A percentile compares a stretch with the other conserved stretches of the same genome.
phyloP scores from a whole-genome alignment of 92 coral and sea anemone species.

The Phenganax stokvisi region DNA sequence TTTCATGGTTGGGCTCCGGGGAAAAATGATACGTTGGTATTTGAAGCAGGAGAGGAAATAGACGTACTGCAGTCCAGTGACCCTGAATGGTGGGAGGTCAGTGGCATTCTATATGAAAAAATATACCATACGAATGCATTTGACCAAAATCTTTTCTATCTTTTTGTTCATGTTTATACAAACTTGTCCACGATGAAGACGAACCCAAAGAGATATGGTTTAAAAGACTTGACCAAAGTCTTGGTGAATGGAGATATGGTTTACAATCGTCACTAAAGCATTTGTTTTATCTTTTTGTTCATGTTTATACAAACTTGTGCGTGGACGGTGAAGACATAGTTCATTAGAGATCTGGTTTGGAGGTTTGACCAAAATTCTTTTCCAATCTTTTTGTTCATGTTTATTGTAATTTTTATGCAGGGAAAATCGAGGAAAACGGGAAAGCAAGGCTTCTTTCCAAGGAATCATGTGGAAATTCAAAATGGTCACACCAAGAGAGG shows the following conservation, averaged over 20 bases:
- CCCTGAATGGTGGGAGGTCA: slow-evolving; percentile 99
- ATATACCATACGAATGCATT: neutral
- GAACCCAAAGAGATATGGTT: no score
- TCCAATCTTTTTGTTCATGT: neutral
- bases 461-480: slow-evolving; percentile 57
- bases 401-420: slow-evolving; percentile 41
- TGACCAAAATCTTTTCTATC: neutral
- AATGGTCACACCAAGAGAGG: neutral
- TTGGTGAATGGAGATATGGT: no score
- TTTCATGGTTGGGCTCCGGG: slow-evolving; percentile 94
- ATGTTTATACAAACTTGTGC: no score
- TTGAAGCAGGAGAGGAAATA: slow-evolving; percentile 75
- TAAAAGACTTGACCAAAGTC: no score
- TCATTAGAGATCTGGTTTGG: neutral
- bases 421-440: slow-evolving; percentile 74
- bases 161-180: no score
- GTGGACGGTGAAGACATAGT: no score
- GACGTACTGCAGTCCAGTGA: slow-evolving; percentile 68
- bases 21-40: slow-evolving; percentile 61
- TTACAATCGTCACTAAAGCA: no score
- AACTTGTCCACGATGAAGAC: no score
- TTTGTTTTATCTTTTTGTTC: no score
- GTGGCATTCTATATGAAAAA: neutral
- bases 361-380: neutral
- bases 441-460: slow-evolving; percentile 77